A percentile compares a stretch with the other conserved stretches of the same genome.
Conservation (phyloP, 2,888 invertebrate genomes). For the Agrochola macilenta region DNA sequence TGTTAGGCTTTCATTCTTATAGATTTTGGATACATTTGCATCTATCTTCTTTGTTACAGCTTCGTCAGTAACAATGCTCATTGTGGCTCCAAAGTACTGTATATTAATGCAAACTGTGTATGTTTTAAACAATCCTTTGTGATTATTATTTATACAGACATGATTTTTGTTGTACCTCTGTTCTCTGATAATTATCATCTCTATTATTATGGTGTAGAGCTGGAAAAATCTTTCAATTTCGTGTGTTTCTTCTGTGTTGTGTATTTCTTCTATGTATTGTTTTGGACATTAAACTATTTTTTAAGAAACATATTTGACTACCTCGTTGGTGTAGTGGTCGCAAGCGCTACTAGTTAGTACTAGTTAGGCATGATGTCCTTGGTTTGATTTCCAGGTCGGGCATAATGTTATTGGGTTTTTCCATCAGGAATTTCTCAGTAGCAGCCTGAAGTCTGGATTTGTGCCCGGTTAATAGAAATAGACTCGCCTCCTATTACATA, state of each 20-base stretch:
- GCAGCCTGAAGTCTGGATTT: too few species aligned
- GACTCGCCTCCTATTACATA: too few species aligned
- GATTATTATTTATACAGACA: neutral
- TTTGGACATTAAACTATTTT: neutral
- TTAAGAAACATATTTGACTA: neutral
- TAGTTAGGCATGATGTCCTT: too few species aligned
- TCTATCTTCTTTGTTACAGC: slow-evolving; percentile 15
- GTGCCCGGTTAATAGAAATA: too few species aligned
- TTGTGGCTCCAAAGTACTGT: slow-evolving; percentile 16
- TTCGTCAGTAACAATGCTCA: slow-evolving; percentile 37
- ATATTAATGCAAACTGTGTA: neutral
- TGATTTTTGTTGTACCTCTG: neutral
- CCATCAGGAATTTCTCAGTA: too few species aligned
- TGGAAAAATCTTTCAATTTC: neutral
- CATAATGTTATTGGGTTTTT: too few species aligned
- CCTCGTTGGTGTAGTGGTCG: too few species aligned
- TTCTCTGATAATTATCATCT: neutral
- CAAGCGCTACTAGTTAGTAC: too few species aligned
- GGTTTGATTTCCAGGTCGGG: too few species aligned
- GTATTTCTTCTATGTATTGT: neutral
- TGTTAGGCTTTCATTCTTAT: slow-evolving; percentile 26
- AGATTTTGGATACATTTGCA: slow-evolving; percentile 22
- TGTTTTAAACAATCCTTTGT: slow-evolving; percentile 34
- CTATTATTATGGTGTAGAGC: neutral
- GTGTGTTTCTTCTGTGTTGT: too few species aligned